Evolutionary conservation across 1,140 invertebrate genomes (phyloP).

Genomic region (Drosophila cardini): DNA sequence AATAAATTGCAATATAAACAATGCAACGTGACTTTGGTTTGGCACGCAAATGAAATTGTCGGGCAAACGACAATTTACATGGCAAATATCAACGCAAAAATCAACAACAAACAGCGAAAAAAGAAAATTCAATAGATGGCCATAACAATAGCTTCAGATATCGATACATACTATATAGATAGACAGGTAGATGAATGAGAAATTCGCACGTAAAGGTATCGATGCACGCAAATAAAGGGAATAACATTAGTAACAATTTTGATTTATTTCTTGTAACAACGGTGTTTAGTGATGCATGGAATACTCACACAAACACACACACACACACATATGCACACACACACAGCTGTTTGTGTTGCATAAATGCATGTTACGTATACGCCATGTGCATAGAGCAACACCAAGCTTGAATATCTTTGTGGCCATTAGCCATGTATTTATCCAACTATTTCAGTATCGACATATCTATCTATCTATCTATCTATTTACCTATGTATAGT

Average conservation of each 20-base stretch:
- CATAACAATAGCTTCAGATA: conserved; percentile 1
- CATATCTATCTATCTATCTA: background rate
- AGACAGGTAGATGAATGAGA: conserved; percentile 19
- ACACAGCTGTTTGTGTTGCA: conserved; percentile 34
- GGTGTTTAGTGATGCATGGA: conserved; percentile 27
- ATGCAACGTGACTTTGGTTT: conserved; percentile 62
- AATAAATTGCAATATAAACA: conserved; percentile 54
- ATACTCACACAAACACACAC: background rate
- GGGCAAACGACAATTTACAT: conserved; percentile 44
- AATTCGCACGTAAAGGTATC: conserved; percentile 25
- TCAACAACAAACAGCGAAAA: conserved; percentile 16
- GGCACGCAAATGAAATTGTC: conserved; percentile 63
- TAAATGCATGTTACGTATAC: conserved; percentile 55
- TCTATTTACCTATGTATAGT: conserved; percentile 1
- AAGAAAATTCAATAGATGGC: conserved; percentile 18
- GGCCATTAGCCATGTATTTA: conserved; percentile 8
- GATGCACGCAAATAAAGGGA: conserved; percentile 47
- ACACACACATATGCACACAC: background rate
- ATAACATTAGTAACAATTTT: conserved; percentile 30
- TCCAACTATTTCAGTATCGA: background rate
- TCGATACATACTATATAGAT: conserved; percentile 27
- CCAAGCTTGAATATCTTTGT: conserved; percentile 1
- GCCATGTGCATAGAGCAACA: conserved; percentile 20
- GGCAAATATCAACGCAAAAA: conserved; percentile 36
- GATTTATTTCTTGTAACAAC: conserved; percentile 44